These are phyloP conservation scores for Malurus splendens DNA, from an alignment of 2,797 vertebrate species.

Conservation along the genomic window DNA sequence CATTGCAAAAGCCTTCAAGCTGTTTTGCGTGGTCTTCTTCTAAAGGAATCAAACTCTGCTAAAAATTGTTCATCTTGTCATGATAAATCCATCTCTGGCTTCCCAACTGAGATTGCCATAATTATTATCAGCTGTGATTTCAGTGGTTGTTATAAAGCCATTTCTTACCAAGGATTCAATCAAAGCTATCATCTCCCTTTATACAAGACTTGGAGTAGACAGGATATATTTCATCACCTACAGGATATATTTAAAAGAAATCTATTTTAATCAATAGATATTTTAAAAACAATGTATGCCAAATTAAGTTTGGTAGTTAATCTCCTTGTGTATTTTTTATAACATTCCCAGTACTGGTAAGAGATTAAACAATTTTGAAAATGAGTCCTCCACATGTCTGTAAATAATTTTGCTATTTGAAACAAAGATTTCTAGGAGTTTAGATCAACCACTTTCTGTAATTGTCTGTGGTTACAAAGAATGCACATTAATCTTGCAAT, in stretches of 20 bases:
- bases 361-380: not conserved
- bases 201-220: fast-evolving
- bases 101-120: not conserved
- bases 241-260: not conserved
- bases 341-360: not conserved
- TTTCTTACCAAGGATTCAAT: not conserved
- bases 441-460: not conserved
- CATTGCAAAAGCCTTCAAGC: not conserved
- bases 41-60: not conserved
- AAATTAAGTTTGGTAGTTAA: not conserved
- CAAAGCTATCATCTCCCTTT: not conserved
- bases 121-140: not conserved
- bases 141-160: not conserved
- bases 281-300: not conserved
- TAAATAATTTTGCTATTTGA: not conserved
- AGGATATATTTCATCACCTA: not conserved
- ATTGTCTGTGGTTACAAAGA: not conserved
- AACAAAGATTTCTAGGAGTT: not conserved
- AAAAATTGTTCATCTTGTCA: not conserved
- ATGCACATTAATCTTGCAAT: not conserved
- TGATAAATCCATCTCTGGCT: not conserved
- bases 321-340: not conserved
- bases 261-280: not conserved
- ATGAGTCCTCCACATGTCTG: not conserved
- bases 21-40: not conserved